These are phyloP conservation scores for Nebria brevicollis DNA, from an alignment of 2,888 invertebrate species.

Conservation along the genomic window DNA sequence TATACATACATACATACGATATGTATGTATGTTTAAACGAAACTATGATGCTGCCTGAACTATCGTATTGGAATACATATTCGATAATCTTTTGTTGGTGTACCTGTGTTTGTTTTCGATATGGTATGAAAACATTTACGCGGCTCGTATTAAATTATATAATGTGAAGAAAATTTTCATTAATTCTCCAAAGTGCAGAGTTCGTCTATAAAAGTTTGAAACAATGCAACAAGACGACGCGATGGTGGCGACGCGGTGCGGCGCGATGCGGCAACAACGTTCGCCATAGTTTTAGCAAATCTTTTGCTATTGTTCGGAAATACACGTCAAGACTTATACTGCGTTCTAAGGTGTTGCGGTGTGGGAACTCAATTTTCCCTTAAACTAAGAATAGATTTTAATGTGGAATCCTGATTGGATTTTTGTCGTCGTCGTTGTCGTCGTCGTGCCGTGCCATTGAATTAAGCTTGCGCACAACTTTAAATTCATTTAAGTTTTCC, in stretches of 20 bases:
- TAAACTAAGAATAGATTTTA: conserved; percentile 15
- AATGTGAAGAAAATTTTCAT: conserved; percentile 11
- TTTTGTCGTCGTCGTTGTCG: background rate
- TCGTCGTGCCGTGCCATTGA: conserved; percentile 14
- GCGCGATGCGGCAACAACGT: background rate
- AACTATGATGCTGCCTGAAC: too few relatives aligned
- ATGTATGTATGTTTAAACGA: too few relatives aligned
- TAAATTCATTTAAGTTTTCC: conserved; percentile 40
- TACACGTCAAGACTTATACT: background rate
- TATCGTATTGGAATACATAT: too few relatives aligned
- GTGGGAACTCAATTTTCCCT: conserved; percentile 7
- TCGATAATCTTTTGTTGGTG: background rate
- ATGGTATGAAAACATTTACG: conserved; percentile 12
- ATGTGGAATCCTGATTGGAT: conserved; percentile 3
- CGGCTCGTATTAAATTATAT: background rate
- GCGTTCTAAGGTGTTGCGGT: background rate
- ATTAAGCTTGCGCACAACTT: conserved; percentile 32
- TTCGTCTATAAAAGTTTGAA: background rate
- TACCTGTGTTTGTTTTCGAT: background rate
- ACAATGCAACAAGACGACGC: conserved; percentile 10
- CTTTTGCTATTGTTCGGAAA: conserved; percentile 13
- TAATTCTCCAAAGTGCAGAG: conserved; percentile 16
- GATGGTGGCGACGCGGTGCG: background rate
- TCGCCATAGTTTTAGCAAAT: background rate
- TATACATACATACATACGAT: too few relatives aligned